Base-by-base conservation (phyloP, 37 sponge, comb jelly and placozoan species). In the Haliclona indistincta region DNA sequence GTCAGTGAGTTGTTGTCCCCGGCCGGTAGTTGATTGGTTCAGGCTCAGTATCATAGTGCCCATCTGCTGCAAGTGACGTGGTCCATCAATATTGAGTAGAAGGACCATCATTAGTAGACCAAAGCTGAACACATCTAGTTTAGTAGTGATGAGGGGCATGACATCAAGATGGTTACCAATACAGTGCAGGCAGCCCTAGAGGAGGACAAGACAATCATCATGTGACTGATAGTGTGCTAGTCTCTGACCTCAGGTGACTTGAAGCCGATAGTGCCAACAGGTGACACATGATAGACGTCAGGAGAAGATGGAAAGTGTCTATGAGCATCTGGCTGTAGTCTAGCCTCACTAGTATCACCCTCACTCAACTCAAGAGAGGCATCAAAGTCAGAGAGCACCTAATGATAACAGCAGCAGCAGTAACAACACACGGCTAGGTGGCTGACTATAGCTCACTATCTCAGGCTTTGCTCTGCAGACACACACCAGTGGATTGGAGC, bases 331-430 rank as follows among this genome's bases (percentile, higher is more conserved):
- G 60, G 28, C 6, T 25, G 26, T 6, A 58, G 60, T 8, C 13
- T 17, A 47, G 8, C 13, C 8, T 47, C 49, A 47, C 13, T 17
- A 25, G 22, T n/a, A 25, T 6, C 22, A 58, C 6, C 22, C 7
- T 20, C 6, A 58, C 26, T 6, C 26, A 58, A 26, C 28, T 58
- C 60, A 11, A 58, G 28, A 58, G 26, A 25, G 26, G 60, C 60
- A 58, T 58, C 60, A 58, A 58, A 58, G n/a, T 58, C 60, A 58
- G 60, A 58, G 11, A 58, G n/a, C 7, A 58, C 60, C 60, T 58
- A 58, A n/a, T n/a, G n/a, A 25, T n/a, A 25, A 8, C 11, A 20
- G 7, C 22, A 58, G 11, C 22, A 58, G 6, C 60, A 58, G 23
- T 58, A 25, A 25, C 26, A 58, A 20, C 11, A 25, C 60, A n/a